Conservation (phyloP, 1,140 invertebrate species). For the Berghia stephanieae region DNA sequence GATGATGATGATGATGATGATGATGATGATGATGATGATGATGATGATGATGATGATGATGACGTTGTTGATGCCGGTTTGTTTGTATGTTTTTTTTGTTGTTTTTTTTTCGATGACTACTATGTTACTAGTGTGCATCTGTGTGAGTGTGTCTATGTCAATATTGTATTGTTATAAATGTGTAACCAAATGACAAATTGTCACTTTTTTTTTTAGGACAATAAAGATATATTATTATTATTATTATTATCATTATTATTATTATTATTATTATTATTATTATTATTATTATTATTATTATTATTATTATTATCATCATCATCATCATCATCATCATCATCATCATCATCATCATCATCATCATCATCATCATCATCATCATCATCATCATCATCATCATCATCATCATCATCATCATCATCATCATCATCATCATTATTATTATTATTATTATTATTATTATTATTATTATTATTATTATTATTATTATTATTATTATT, state of each 20-base stretch:
- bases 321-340: no score
- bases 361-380: slow-evolving; percentile 5
- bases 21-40: slow-evolving; percentile 22
- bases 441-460: background rate
- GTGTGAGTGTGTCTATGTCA: no score
- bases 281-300: no score
- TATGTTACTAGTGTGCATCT: no score
- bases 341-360: slow-evolving; percentile 10
- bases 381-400: background rate
- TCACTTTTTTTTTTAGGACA: no score
- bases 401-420: background rate
- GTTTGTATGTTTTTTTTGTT: no score
- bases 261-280: no score
- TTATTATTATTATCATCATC: no score
- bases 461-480: background rate
- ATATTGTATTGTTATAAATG: no score
- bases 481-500: background rate
- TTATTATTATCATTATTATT: slow-evolving; percentile 9
- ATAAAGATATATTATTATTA: no score
- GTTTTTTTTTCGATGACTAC: no score
- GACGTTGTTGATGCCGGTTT: slow-evolving; percentile 14
- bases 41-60: slow-evolving; percentile 24
- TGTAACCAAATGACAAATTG: no score
- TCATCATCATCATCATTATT: background rate
- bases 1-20: slow-evolving; percentile 32